Percentiles rank a stretch among this genome's conserved stretches.
Conservation (phyloP, 2,797 vertebrate species). For the Decapterus maruadsi region DNA sequence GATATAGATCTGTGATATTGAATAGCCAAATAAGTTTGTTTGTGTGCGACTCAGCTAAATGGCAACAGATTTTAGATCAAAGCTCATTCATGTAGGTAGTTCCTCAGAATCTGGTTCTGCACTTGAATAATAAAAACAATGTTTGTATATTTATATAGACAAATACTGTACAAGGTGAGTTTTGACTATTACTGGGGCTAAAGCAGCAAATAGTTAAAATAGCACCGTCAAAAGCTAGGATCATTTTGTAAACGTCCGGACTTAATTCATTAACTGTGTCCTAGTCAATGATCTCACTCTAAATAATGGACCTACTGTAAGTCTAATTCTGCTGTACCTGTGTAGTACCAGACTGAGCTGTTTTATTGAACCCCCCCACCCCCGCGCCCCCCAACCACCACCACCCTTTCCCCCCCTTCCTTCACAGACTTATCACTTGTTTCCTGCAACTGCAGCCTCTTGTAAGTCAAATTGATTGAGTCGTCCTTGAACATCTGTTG, state of each 20-base stretch:
- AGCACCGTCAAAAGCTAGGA: slow-evolving; percentile 26
- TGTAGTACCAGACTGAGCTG: slow-evolving; percentile 54
- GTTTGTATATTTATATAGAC: slow-evolving; percentile 5
- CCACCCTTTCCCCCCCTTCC: slow-evolving; percentile 6
- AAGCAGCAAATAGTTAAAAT: slow-evolving; percentile 30
- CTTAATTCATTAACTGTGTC: slow-evolving; percentile 46
- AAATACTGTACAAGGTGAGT: slow-evolving; percentile 4
- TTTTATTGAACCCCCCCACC: slow-evolving; percentile 57
- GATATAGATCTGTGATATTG: slow-evolving; percentile 37
- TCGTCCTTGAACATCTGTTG: slow-evolving; percentile 89
- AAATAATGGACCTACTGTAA: slow-evolving; percentile 46
- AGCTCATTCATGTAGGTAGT: slow-evolving; percentile 6
- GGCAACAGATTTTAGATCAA: slow-evolving; percentile 6
- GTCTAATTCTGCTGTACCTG: slow-evolving; percentile 50
- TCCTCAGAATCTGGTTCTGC: slow-evolving; percentile 19
- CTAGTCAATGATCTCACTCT: slow-evolving; percentile 56
- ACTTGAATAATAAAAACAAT: slow-evolving; percentile 5
- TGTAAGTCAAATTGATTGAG: slow-evolving; percentile 88
- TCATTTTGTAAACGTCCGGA: slow-evolving; percentile 39
- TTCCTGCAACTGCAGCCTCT: slow-evolving; percentile 79
- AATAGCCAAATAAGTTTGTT: slow-evolving; percentile 40
- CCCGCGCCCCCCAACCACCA: no score
- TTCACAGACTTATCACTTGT: slow-evolving; percentile 70
- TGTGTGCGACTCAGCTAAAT: slow-evolving; percentile 35
- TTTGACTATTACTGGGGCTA: slow-evolving; percentile 14